Percentiles rank a stretch among this genome's conserved stretches.
Evolutionary conservation across 1,140 invertebrate species (phyloP).

Genomic region (Musca domestica): DNA sequence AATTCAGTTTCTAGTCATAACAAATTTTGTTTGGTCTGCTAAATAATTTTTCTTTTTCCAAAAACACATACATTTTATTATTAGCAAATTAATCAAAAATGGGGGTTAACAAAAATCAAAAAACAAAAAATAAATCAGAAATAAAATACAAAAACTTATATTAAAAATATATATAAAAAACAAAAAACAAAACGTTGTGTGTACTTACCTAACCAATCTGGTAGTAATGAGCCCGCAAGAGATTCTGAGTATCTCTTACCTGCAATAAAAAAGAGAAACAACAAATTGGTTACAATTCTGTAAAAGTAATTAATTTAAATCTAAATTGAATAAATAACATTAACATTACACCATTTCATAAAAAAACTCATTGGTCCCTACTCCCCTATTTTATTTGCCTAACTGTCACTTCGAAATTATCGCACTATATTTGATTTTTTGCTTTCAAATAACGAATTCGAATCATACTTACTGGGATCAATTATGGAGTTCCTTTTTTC

Average conservation of each 20-base stretch:
- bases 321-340: neutral
- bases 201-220: slow-evolving; percentile 55
- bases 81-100: slow-evolving; percentile 6
- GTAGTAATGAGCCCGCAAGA: slow-evolving; percentile 55
- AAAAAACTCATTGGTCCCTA: too few relatives aligned
- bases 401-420: too few relatives aligned
- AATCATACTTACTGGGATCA: too few relatives aligned
- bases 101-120: neutral
- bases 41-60: too few relatives aligned
- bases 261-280: slow-evolving; percentile 39
- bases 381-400: too few relatives aligned
- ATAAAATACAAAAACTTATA: neutral
- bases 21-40: too few relatives aligned
- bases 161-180: neutral
- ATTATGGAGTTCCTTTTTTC: too few relatives aligned
- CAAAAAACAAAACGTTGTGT: slow-evolving; percentile 21
- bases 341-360: slow-evolving; percentile 1
- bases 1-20: too few relatives aligned
- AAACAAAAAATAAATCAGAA: neutral
- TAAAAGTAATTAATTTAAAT: neutral
- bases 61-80: too few relatives aligned
- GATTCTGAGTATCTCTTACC: slow-evolving; percentile 56
- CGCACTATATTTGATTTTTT: too few relatives aligned
- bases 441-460: too few relatives aligned
- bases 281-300: neutral